Evolutionary conservation across 2,888 invertebrate genomes (phyloP), one percentile per base, ranked within the genome.

Genomic region (Venusia cambrica): DNA sequence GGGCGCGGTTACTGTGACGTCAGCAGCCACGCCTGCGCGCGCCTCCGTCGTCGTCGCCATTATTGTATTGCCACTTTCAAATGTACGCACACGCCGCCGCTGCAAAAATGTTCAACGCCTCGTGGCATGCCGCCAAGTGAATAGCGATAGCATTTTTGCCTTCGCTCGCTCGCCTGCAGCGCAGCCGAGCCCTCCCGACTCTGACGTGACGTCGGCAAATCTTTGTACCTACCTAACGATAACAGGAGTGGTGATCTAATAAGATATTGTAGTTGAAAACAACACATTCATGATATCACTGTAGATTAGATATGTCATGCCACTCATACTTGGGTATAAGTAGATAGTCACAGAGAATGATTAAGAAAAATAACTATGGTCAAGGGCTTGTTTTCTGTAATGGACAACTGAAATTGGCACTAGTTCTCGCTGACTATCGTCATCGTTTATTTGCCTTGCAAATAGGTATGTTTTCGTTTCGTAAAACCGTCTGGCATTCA

Each of bases 21-120:
- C 71, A 80, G 63, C 77, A 61, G 73, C 84, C 87, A 84, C 87
- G 87, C 87, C 87, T 77, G 84, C 87, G 83, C 85, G 83, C 83
- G 84, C 85, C 85, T 75, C 85, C 78, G 54, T 10, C 18, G n/a
- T n/a, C 32, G 65, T 55, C 62, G 76, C 76, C 77, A 73, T n/a
- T n/a, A n/a, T n/a, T n/a, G n/a, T 77, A 53, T 69, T 75, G 72
- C 62, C 58, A 62, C 64, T 66, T 66, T 64, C 59, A 65, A 65
- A 58, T 60, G 56, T 56, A 62, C 51, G 40, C 46, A 21, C 52
- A 52, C 54, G 52, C 28, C 52, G 51, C 21, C 26, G 42, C 57
- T 56, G 57, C 62, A 56, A 64, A n/a, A 70, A 60, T 66, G 53
- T 24, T 62, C 53, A 25, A 30, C 52, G 57, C 51, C 52, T 39